These are phyloP conservation scores for Volucella zonaria DNA, from an alignment of 2,888 invertebrate species.

Conservation along the genomic window DNA sequence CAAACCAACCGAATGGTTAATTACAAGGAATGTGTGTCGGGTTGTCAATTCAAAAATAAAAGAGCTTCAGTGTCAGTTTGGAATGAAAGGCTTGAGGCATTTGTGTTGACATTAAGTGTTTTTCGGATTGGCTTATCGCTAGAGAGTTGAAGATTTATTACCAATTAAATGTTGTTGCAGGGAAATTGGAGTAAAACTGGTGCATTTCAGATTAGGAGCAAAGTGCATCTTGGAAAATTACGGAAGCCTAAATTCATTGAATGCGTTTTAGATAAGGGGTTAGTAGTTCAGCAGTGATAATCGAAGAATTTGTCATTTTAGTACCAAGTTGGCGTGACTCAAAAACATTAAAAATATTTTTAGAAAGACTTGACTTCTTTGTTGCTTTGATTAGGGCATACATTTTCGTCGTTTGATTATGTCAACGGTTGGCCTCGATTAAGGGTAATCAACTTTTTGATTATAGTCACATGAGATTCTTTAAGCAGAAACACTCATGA, in stretches of 20 bases:
- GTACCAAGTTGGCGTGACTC: neutral
- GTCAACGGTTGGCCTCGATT: too few relatives aligned
- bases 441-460: too few relatives aligned
- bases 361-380: too few relatives aligned
- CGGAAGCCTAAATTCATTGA: constrained; percentile 23
- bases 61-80: neutral
- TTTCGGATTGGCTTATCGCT: constrained; percentile 64
- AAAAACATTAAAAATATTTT: neutral
- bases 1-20: neutral
- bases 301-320: constrained; percentile 12
- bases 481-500: too few relatives aligned
- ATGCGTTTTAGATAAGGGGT: constrained; percentile 14
- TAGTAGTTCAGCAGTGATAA: constrained; percentile 1
- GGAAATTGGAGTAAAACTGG: constrained; percentile 7
- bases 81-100: constrained; percentile 24
- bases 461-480: too few relatives aligned
- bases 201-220: constrained; percentile 37
- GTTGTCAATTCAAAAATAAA: constrained; percentile 6
- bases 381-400: too few relatives aligned
- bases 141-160: constrained; percentile 62
- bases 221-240: constrained; percentile 55
- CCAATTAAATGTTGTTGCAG: constrained; percentile 60
- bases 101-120: constrained; percentile 50
- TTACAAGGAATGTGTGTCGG: constrained; percentile 10
- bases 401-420: too few relatives aligned